These are phyloP conservation scores for Micromys minutus DNA, from an alignment of 2,113 vertebrate genomes.

Conservation along the genomic window DNA sequence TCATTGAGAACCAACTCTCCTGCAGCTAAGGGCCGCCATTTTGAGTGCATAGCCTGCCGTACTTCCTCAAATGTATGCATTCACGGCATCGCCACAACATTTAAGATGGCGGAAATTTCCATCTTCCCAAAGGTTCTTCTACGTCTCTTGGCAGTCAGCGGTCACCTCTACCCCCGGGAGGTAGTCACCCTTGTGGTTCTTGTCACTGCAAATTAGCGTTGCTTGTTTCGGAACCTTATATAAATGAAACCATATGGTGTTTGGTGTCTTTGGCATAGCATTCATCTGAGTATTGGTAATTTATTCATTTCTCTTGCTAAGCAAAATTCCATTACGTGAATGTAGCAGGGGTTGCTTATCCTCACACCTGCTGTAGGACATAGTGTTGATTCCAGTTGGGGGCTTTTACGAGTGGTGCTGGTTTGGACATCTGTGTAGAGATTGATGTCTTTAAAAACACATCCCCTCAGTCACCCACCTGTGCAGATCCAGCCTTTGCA, in stretches of 20 bases:
- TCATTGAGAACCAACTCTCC: constrained; percentile 46
- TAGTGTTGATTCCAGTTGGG: neutral
- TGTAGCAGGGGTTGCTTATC: neutral
- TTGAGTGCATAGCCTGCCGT: neutral
- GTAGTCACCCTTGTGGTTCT: neutral
- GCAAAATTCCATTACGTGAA: neutral
- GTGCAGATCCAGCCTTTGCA: neutral
- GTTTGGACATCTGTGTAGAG: neutral
- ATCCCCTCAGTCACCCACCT: neutral
- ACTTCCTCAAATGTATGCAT: neutral
- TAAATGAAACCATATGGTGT: neutral
- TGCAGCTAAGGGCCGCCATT: neutral
- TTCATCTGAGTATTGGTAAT: neutral
- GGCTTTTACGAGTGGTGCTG: neutral
- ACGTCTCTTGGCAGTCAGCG: neutral
- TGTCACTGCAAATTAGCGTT: neutral
- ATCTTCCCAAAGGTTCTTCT: neutral
- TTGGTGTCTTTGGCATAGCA: neutral
- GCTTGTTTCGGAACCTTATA: neutral
- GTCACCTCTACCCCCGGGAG: neutral
- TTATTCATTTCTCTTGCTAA: neutral
- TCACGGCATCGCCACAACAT: neutral
- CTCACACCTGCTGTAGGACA: neutral
- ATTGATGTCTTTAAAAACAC: constrained; percentile 15
- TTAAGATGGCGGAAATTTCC: neutral